phyloP scores from a whole-genome alignment of 2,113 vertebrate genomes.

The Saccopteryx bilineata region DNA sequence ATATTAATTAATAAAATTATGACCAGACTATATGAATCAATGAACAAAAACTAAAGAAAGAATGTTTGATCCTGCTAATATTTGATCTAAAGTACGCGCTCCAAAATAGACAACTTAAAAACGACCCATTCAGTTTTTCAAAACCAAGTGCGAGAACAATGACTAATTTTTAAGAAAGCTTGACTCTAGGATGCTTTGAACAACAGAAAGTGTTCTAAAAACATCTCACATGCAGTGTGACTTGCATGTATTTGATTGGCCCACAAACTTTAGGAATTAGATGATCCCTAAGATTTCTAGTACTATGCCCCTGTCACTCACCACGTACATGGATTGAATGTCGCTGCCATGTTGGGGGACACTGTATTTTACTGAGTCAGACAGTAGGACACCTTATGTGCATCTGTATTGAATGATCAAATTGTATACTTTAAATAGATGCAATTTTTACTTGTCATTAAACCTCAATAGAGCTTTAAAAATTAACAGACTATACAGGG shows the following conservation, averaged over 20 bases:
- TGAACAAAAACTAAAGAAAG: constrained; percentile 29
- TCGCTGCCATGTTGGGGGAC: not conserved
- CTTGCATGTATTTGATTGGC: not conserved
- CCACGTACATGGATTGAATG: not conserved
- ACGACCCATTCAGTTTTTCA: not conserved
- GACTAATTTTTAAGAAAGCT: not conserved
- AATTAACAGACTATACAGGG: not conserved
- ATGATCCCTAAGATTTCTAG: not conserved
- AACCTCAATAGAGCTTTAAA: not conserved
- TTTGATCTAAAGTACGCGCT: not conserved
- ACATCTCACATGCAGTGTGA: not conserved
- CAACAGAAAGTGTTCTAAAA: not conserved
- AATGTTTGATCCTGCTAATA: not conserved
- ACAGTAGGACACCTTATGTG: not conserved
- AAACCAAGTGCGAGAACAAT: not conserved
- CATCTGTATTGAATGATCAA: not conserved
- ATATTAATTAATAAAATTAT: constrained; percentile 55
- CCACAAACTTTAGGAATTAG: not conserved
- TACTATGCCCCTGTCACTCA: too few species aligned
- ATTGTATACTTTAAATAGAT: not conserved
- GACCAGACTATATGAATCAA: constrained; percentile 23
- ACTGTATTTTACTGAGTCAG: not conserved
- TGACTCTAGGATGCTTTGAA: not conserved
- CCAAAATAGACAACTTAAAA: not conserved
- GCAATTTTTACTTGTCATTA: not conserved